Percentiles rank a stretch among this genome's conserved stretches.
Conservation (phyloP, 2,113 vertebrate species). For the Centropus unirufus region DNA sequence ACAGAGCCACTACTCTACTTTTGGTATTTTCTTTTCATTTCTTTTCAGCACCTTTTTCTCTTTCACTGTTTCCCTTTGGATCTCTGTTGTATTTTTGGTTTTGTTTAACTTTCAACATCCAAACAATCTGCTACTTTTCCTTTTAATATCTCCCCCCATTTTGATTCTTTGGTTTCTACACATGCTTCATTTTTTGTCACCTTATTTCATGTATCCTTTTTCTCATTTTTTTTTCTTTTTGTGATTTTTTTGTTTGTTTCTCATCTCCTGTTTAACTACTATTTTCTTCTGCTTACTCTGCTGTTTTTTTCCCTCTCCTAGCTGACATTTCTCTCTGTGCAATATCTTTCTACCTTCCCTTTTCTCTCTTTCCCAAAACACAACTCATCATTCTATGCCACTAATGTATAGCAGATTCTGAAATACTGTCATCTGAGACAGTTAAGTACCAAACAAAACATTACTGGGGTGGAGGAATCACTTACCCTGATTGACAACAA, state of each 20-base stretch:
- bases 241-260: neutral
- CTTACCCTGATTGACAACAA: constrained; percentile 90
- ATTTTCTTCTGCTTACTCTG: constrained; percentile 38
- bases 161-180: constrained; percentile 1
- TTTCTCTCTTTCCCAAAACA: constrained; percentile 33
- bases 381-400: constrained; percentile 53
- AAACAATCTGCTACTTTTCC: constrained; percentile 48
- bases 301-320: constrained; percentile 13
- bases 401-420: constrained; percentile 57
- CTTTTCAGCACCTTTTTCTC: constrained; percentile 39
- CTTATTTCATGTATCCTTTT: constrained; percentile 1
- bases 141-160: neutral
- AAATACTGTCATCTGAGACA: constrained; percentile 72
- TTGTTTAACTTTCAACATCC: constrained; percentile 44
- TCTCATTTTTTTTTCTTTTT: neutral
- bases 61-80: neutral
- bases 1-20: neutral
- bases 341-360: constrained; percentile 43
- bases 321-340: constrained; percentile 4
- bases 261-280: constrained; percentile 13
- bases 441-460: constrained; percentile 74
- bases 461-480: constrained; percentile 69
- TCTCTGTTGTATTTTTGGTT: constrained; percentile 13
- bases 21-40: neutral
- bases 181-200: constrained; percentile 9